These are phyloP conservation scores for Meloidogyne floridensis DNA, from an alignment of 1,140 invertebrate genomes.

Conservation along the genomic window DNA sequence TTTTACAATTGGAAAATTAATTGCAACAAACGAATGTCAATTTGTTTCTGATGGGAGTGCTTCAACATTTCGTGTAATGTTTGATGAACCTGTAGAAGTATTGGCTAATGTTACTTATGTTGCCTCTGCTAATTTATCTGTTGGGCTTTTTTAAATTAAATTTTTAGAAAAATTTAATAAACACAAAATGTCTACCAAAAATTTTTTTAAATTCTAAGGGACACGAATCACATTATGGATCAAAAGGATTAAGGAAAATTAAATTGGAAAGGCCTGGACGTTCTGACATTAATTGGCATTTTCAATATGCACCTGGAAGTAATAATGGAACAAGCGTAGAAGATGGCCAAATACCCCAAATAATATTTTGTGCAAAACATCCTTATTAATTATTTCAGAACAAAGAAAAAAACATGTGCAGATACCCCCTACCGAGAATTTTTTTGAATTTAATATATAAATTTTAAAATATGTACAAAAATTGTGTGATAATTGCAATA, in stretches of 20 bases:
- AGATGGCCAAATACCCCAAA: constrained; percentile 85
- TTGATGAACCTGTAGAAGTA: constrained; percentile 84
- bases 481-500: too few relatives aligned
- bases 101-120: constrained; percentile 80
- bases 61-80: constrained; percentile 82
- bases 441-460: too few relatives aligned
- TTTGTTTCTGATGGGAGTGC: constrained; percentile 81
- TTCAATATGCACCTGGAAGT: constrained; percentile 81
- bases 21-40: constrained; percentile 77
- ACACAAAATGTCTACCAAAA: background rate
- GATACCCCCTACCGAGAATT: too few relatives aligned
- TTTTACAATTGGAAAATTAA: constrained; percentile 76
- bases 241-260: constrained; percentile 78
- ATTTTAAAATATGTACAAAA: too few relatives aligned
- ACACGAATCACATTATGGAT: constrained; percentile 84
- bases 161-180: background rate
- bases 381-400: background rate
- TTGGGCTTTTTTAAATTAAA: constrained; percentile 62
- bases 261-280: constrained; percentile 20
- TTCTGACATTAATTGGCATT: constrained; percentile 76
- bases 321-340: constrained; percentile 88
- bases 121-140: constrained; percentile 80
- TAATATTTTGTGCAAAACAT: constrained; percentile 75
- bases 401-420: too few relatives aligned
- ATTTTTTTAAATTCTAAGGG: constrained; percentile 71